Conservation (phyloP, 2,888 invertebrate genomes). For the Rhagophthalmus giganteus region DNA sequence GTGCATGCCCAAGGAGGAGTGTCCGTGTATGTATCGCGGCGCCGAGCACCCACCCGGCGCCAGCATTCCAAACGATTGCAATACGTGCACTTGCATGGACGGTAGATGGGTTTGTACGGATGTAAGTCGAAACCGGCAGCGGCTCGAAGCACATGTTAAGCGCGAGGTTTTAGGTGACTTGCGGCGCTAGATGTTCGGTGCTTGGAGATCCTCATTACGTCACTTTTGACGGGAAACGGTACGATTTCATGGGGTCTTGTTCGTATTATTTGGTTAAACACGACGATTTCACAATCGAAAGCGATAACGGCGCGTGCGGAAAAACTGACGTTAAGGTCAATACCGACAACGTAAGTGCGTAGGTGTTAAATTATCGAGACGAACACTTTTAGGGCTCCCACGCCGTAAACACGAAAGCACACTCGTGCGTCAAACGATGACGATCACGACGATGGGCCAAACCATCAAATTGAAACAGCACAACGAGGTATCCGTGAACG, state of each 20-base stretch:
- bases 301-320: constrained; percentile 81
- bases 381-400: too few species aligned
- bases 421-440: constrained; percentile 72
- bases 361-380: too few species aligned
- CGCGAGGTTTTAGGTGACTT: constrained; percentile 54
- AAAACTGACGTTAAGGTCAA: constrained; percentile 56
- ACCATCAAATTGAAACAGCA: constrained; percentile 76
- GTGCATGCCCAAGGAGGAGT: constrained; percentile 71
- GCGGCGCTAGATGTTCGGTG: constrained; percentile 82
- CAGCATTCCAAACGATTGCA: constrained; percentile 77
- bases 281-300: constrained; percentile 70
- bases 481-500: constrained; percentile 69
- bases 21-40: constrained; percentile 79
- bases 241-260: constrained; percentile 90
- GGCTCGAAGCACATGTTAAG: neutral
- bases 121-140: constrained; percentile 44
- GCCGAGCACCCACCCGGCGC: constrained; percentile 72
- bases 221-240: constrained; percentile 86
- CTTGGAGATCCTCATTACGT: constrained; percentile 89
- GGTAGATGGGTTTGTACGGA: constrained; percentile 83
- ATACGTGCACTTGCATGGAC: constrained; percentile 76
- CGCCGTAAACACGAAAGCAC: too few species aligned
- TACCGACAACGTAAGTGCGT: neutral
- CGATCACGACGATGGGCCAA: constrained; percentile 58
- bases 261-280: constrained; percentile 78